Conservation (phyloP, 2,888 invertebrate species). For the Perdita meconis region DNA sequence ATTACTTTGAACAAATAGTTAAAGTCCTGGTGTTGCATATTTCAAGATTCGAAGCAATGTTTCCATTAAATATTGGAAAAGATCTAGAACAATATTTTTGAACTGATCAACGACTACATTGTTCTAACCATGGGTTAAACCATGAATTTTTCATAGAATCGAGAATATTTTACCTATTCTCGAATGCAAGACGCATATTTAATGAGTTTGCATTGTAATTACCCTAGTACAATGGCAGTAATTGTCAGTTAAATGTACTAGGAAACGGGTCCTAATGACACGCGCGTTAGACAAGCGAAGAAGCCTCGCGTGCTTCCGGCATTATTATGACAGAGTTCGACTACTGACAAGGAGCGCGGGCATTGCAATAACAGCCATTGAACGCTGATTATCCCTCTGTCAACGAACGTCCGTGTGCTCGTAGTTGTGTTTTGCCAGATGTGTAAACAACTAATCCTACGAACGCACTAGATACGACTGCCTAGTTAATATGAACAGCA, state of each 20-base stretch:
- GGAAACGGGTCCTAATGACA: constrained; percentile 13
- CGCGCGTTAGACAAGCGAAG: constrained; percentile 35
- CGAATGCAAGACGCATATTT: background rate
- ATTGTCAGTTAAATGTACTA: constrained; percentile 33
- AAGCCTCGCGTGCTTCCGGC: constrained; percentile 19
- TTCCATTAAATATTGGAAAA: too few species aligned
- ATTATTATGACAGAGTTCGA: constrained; percentile 24
- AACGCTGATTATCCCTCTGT: constrained; percentile 2
- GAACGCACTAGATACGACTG: background rate
- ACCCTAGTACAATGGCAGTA: background rate
- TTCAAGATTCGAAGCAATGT: too few species aligned
- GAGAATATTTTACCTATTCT: background rate
- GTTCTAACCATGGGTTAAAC: too few species aligned
- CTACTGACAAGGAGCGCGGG: constrained; percentile 14
- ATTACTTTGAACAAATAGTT: too few species aligned
- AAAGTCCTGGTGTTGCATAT: too few species aligned
- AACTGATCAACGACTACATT: too few species aligned
- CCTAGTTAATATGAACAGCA: background rate
- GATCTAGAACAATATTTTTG: too few species aligned
- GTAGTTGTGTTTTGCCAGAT: constrained; percentile 22
- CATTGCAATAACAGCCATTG: constrained; percentile 29
- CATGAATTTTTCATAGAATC: too few species aligned
- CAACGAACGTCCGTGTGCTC: constrained; percentile 12
- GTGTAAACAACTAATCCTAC: constrained; percentile 1
- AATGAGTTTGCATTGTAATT: constrained; percentile 20